These are phyloP conservation scores for Mastigias papua DNA, from an alignment of 30 jellyfish, hydroid and myxozoan genomes.

Conservation along the genomic window DNA sequence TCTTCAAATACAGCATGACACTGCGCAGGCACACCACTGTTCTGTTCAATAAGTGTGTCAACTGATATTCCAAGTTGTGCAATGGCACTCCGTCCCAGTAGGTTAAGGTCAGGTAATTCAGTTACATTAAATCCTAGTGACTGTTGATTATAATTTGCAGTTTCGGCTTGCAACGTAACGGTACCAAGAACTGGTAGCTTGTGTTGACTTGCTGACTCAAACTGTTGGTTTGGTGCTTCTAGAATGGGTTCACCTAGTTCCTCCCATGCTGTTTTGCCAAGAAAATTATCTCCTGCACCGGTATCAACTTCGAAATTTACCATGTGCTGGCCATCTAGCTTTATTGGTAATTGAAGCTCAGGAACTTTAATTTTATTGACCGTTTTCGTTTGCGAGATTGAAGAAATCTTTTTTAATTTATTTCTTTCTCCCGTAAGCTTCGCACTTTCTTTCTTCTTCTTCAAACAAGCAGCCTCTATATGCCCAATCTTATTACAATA, in stretches of 20 bases:
- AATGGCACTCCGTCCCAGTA: constrained; percentile 37
- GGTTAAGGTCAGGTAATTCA: constrained; percentile 41
- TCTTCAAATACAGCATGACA: constrained; percentile 11
- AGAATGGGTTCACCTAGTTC: constrained; percentile 27
- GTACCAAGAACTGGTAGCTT: constrained; percentile 25
- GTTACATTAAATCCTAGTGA: constrained; percentile 1
- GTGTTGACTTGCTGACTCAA: too few relatives aligned
- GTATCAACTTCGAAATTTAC: constrained; percentile 34
- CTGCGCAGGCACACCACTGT: too few relatives aligned
- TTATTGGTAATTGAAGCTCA: too few relatives aligned
- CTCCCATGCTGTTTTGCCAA: constrained; percentile 14
- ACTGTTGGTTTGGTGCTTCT: too few relatives aligned
- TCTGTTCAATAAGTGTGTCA: background rate
- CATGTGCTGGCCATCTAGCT: background rate
- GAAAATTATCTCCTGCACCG: constrained; percentile 37
- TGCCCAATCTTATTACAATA: constrained; percentile 43
- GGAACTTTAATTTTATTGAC: too few relatives aligned
- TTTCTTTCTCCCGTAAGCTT: background rate
- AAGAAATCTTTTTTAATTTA: too few relatives aligned
- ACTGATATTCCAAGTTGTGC: constrained; percentile 38
- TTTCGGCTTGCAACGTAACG: constrained; percentile 17
- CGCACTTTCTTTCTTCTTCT: background rate
- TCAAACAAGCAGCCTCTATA: constrained; percentile 20
- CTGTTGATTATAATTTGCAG: background rate
- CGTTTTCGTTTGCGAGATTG: too few relatives aligned